These are phyloP conservation scores for Lepidochrysops patricia DNA, from an alignment of 2,888 invertebrate species.

Conservation along the genomic window DNA sequence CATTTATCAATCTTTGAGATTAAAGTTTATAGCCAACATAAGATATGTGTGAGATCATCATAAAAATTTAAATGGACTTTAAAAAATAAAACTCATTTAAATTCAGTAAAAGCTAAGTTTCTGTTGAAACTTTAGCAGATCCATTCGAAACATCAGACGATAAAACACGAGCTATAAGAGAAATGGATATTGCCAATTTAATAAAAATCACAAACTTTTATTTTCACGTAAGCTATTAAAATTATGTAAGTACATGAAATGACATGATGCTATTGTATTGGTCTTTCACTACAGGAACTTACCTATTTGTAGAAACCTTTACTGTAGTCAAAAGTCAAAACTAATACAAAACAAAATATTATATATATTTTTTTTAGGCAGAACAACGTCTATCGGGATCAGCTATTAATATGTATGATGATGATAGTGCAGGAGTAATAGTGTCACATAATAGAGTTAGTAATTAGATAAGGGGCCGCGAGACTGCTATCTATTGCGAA, in stretches of 20 bases:
- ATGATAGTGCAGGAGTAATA: not conserved
- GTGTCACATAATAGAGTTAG: not conserved
- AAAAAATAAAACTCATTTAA: not conserved
- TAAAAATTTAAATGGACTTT: not conserved
- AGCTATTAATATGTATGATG: no score
- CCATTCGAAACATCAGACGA: not conserved
- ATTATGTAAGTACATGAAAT: no score
- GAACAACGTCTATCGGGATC: no score
- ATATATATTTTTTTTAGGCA: no score
- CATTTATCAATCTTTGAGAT: not conserved
- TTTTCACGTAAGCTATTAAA: not conserved
- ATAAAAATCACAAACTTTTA: not conserved
- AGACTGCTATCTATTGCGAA: not conserved
- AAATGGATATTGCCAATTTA: not conserved
- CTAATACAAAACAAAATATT: not conserved
- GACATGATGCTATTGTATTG: no score
- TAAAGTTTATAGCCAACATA: not conserved
- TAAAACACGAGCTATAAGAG: not conserved
- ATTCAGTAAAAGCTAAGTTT: not conserved
- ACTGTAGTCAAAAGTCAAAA: no score
- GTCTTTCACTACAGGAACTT: no score
- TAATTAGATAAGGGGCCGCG: constrained; percentile 2
- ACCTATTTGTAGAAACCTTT: no score
- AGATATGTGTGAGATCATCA: no score
- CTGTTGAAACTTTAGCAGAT: not conserved